Percentiles rank a stretch among this genome's conserved stretches.
These are phyloP conservation scores for Chymomyza costata DNA, from an alignment of 1,140 invertebrate genomes.

Conservation along the genomic window DNA sequence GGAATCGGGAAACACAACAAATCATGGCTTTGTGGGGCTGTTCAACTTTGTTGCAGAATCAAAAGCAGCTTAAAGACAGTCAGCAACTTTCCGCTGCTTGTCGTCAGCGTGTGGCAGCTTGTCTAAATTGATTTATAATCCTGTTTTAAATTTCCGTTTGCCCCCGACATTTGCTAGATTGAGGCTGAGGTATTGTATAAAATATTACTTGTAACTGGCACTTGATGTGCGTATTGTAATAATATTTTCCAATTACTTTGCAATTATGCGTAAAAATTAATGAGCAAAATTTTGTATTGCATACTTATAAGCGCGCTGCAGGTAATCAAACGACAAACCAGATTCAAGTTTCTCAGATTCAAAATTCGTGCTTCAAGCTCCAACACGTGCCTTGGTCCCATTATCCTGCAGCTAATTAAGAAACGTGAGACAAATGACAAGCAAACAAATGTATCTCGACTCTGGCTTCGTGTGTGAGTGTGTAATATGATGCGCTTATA, in stretches of 20 bases:
- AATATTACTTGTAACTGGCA: too few species aligned
- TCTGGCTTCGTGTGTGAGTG: too few species aligned
- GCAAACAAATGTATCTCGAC: constrained; percentile 53
- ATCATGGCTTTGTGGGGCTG: background rate
- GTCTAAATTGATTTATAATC: constrained; percentile 68
- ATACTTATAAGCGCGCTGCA: constrained; percentile 25
- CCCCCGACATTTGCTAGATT: constrained; percentile 19
- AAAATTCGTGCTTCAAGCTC: constrained; percentile 34
- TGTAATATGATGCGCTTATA: constrained; percentile 27
- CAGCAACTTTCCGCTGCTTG: constrained; percentile 40
- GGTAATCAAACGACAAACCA: constrained; percentile 4
- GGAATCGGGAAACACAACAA: too few species aligned
- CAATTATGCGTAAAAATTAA: constrained; percentile 58
- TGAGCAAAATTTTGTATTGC: constrained; percentile 34
- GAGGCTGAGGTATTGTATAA: constrained; percentile 27
- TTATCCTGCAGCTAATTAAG: constrained; percentile 68
- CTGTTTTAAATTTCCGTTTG: constrained; percentile 42
- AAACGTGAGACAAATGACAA: constrained; percentile 72
- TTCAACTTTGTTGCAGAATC: constrained; percentile 17
- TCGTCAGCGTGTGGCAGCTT: constrained; percentile 42
- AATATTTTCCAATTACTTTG: constrained; percentile 67
- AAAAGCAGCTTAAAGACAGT: constrained; percentile 57
- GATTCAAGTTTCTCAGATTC: too few species aligned
- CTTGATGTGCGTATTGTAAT: constrained; percentile 38
- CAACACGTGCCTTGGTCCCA: constrained; percentile 54